phyloP scores from a whole-genome alignment of 2,113 vertebrate species.

The Myanophis thanlyinensis region DNA sequence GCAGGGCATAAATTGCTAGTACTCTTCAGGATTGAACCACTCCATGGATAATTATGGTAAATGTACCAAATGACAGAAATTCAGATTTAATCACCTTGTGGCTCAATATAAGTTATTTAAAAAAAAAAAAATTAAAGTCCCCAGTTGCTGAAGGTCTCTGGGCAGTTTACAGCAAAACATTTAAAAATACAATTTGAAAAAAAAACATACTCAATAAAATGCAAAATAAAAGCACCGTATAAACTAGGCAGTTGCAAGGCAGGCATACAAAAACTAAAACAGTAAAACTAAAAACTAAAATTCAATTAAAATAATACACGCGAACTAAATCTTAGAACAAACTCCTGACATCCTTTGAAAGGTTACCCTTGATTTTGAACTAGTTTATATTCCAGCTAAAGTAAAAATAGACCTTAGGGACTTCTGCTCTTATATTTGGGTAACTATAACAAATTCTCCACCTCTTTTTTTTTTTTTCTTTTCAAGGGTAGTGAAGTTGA shows the following conservation, averaged over 20 bases:
- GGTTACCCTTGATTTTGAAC: neutral
- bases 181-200: neutral
- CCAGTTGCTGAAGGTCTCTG: neutral
- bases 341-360: neutral
- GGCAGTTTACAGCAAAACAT: neutral
- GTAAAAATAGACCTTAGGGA: neutral
- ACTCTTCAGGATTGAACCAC: neutral
- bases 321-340: neutral
- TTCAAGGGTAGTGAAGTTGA: neutral
- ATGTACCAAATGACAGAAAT: neutral
- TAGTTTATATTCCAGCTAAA: neutral
- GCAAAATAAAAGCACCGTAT: neutral
- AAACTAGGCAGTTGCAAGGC: neutral
- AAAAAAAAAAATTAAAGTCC: too few species aligned
- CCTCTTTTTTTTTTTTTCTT: neutral
- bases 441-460: neutral
- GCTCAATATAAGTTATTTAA: too few species aligned
- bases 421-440: neutral
- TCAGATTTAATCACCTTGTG: neutral
- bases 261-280: neutral
- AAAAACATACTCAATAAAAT: neutral
- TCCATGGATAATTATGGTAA: neutral
- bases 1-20: neutral
- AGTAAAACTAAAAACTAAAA: neutral
- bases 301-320: neutral